Evolutionary conservation across 2,113 vertebrate genomes (phyloP).

Genomic region (Plecotus auritus): DNA sequence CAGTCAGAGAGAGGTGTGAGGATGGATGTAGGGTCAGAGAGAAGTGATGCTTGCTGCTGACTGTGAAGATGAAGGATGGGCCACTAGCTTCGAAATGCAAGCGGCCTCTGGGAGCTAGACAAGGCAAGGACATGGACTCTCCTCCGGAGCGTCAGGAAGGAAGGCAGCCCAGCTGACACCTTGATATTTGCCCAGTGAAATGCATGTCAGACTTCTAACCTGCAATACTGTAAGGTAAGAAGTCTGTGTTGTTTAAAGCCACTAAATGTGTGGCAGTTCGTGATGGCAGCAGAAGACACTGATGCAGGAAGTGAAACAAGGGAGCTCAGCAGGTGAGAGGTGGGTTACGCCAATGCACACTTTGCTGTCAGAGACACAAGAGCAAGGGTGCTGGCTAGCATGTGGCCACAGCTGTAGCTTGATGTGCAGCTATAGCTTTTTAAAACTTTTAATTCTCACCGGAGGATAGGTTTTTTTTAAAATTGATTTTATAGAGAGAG

Average conservation of each 20-base stretch:
- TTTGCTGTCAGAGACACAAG: neutral
- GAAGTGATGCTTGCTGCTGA: neutral
- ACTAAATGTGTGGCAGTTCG: neutral
- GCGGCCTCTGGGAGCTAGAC: neutral
- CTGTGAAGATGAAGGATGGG: neutral
- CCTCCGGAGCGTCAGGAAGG: neutral
- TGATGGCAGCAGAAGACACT: neutral
- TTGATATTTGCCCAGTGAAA: neutral
- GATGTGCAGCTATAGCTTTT: rapidly evolving
- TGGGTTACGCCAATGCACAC: too few relatives aligned
- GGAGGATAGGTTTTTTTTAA: too few relatives aligned
- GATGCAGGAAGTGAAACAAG: neutral
- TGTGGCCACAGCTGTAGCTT: too few relatives aligned
- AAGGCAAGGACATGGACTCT: neutral
- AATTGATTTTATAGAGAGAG: too few relatives aligned
- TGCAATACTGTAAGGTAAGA: neutral
- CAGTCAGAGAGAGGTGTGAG: neutral
- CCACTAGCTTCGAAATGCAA: too few relatives aligned
- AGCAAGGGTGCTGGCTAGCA: neutral
- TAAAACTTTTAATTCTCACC: too few relatives aligned
- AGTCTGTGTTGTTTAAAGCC: neutral
- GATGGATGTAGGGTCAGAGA: neutral
- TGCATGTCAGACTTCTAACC: neutral
- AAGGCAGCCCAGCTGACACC: neutral
- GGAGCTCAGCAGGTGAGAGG: too few relatives aligned